Conservation (phyloP, 2,888 invertebrate genomes). For the Drosophila basisetae region DNA sequence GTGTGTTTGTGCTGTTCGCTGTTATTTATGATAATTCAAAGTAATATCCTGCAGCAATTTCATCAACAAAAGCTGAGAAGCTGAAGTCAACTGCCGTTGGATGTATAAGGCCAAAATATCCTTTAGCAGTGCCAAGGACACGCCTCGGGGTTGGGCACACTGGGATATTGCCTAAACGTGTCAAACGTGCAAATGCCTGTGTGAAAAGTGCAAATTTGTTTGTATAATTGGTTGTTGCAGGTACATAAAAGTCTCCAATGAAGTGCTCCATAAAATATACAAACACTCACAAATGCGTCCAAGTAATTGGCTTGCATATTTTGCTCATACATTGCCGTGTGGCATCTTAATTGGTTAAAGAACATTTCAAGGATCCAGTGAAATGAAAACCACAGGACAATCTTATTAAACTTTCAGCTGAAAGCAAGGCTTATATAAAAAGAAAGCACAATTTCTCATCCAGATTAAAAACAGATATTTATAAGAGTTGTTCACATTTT, state of each 20-base stretch:
- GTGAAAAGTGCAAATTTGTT: constrained; percentile 74
- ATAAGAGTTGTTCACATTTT: not conserved
- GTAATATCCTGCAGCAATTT: constrained; percentile 78
- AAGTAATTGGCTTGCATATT: constrained; percentile 3
- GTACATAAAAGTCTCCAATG: constrained; percentile 15
- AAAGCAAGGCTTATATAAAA: not conserved
- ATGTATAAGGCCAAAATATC: constrained; percentile 69
- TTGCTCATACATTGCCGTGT: not conserved
- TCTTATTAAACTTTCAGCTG: not conserved
- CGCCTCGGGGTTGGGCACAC: constrained; percentile 1
- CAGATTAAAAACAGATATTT: not conserved
- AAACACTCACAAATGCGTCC: not conserved
- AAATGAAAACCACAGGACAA: not conserved
- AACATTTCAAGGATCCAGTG: not conserved
- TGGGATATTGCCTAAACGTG: constrained; percentile 67
- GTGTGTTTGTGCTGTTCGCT: constrained; percentile 42
- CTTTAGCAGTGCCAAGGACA: constrained; percentile 44
- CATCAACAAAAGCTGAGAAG: constrained; percentile 69
- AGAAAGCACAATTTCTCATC: not conserved
- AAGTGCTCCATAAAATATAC: constrained; percentile 26
- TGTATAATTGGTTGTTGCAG: constrained; percentile 61
- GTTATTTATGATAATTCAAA: constrained; percentile 78
- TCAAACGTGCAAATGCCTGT: constrained; percentile 64
- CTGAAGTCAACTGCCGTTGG: constrained; percentile 20
- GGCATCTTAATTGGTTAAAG: constrained; percentile 4